phyloP scores from a whole-genome alignment of 2,113 vertebrate species.

The Erpornis zantholeuca region DNA sequence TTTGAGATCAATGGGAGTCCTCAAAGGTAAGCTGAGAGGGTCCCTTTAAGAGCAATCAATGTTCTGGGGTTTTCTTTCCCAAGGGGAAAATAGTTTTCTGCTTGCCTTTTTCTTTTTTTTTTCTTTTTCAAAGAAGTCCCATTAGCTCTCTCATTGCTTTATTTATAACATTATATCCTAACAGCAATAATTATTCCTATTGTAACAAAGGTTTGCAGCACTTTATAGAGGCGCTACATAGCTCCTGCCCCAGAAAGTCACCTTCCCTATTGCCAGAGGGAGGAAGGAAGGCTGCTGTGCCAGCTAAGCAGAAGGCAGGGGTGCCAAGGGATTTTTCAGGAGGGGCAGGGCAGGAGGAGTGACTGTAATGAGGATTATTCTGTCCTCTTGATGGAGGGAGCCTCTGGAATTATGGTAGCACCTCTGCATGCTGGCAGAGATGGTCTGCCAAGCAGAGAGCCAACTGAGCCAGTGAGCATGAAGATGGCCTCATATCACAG shows the following conservation, averaged over 20 bases:
- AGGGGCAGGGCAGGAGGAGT: background rate
- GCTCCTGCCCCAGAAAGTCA: background rate
- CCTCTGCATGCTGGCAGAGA: background rate
- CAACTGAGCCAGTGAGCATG: background rate
- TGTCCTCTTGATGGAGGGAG: background rate
- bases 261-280: background rate
- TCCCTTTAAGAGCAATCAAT: constrained; percentile 52
- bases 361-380: background rate
- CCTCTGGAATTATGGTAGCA: background rate
- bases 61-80: background rate
- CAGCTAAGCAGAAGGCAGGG: background rate
- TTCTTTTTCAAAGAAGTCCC: background rate
- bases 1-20: constrained; percentile 24
- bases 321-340: background rate
- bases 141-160: background rate
- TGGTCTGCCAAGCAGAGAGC: background rate
- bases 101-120: background rate
- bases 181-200: background rate
- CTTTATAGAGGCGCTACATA: background rate
- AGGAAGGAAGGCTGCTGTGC: background rate
- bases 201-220: background rate
- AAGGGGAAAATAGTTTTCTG: background rate
- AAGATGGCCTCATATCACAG: accelerated
- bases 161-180: background rate
- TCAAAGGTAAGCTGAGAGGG: constrained; percentile 48